Evolutionary conservation across 2,113 vertebrate genomes (phyloP).

Genomic region (Zapus hudsonius): DNA sequence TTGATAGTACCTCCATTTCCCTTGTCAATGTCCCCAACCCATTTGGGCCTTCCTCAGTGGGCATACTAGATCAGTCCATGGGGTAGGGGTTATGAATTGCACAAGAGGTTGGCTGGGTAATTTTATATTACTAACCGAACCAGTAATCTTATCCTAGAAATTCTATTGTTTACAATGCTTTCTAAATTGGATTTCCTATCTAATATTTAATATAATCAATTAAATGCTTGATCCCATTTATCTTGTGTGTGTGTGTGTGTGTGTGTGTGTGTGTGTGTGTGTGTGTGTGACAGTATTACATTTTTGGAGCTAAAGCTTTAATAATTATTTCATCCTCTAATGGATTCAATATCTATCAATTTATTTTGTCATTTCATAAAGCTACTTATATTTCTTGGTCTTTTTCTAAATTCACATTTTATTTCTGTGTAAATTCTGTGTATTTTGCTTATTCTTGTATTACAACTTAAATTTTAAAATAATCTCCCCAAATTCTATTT

Average conservation of each 20-base stretch:
- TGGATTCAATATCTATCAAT: background rate
- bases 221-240: background rate
- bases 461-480: background rate
- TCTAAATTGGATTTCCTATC: background rate
- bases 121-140: background rate
- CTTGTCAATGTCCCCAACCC: too few relatives aligned
- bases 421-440: background rate
- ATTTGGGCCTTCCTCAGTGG: too few relatives aligned
- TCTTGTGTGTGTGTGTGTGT: background rate
- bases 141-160: background rate
- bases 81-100: too few relatives aligned
- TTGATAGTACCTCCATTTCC: too few relatives aligned
- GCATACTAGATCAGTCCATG: too few relatives aligned
- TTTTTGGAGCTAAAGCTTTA: conserved; percentile 10
- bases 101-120: too few relatives aligned
- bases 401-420: background rate
- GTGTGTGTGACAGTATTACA: background rate
- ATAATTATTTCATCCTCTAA: background rate
- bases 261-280: background rate
- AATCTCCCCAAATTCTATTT: background rate
- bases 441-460: background rate
- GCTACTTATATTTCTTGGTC: background rate
- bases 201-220: background rate
- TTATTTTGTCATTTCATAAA: background rate
- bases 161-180: background rate